Evolutionary conservation across 1,140 invertebrate genomes (phyloP).

Genomic region (Pteromalus puparum): DNA sequence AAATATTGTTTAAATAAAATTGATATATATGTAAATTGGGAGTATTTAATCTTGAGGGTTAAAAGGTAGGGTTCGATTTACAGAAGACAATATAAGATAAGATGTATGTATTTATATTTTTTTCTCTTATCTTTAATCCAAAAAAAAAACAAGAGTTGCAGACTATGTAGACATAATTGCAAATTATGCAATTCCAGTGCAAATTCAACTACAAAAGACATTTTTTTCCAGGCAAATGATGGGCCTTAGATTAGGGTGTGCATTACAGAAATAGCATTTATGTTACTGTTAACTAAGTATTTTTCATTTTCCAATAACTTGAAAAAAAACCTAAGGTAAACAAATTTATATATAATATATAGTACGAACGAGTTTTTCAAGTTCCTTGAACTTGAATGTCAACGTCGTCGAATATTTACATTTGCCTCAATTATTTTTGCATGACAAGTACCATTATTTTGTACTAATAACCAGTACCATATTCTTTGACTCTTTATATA

Average conservation of each 20-base stretch:
- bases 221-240: slow-evolving; percentile 31
- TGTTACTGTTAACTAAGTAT: not conserved
- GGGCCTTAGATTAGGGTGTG: slow-evolving; percentile 29
- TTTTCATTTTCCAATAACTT: slow-evolving; percentile 35
- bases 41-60: slow-evolving; percentile 48
- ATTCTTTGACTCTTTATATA: slow-evolving; percentile 43
- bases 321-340: slow-evolving; percentile 38
- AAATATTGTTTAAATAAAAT: slow-evolving; percentile 72
- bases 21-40: slow-evolving; percentile 64
- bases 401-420: slow-evolving; percentile 45
- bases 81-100: slow-evolving; percentile 21
- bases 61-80: not conserved
- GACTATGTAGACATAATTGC: slow-evolving; percentile 41
- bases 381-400: slow-evolving; percentile 32
- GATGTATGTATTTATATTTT: slow-evolving; percentile 35
- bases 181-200: slow-evolving; percentile 38
- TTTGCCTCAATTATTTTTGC: slow-evolving; percentile 23
- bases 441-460: slow-evolving; percentile 35
- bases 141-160: slow-evolving; percentile 24
- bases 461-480: slow-evolving; percentile 25
- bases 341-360: slow-evolving; percentile 24
- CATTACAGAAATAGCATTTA: slow-evolving; percentile 44
- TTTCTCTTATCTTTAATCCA: not conserved
- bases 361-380: slow-evolving; percentile 38
- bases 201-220: slow-evolving; percentile 45